A percentile compares a stretch with the other conserved stretches of the same genome.
Conservation (phyloP, 2,888 invertebrate species). For the Polylopha cassiicola region DNA sequence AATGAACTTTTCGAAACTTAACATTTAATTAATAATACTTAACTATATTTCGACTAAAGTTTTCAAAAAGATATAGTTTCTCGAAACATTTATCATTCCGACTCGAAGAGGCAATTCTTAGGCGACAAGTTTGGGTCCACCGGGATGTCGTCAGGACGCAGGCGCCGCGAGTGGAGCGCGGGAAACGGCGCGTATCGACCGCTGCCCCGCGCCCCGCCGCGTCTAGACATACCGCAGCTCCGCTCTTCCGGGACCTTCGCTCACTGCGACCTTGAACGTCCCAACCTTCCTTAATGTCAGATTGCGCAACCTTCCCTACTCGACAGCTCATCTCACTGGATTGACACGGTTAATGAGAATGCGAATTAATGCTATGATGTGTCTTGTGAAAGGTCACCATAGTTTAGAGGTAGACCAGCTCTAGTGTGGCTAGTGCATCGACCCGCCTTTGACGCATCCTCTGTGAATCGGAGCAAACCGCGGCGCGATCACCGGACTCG, state of each 20-base stretch:
- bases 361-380: slow-evolving; percentile 33
- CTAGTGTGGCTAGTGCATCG: slow-evolving; percentile 54
- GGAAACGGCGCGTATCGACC: slow-evolving; percentile 76
- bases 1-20: no score
- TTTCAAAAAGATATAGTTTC: not conserved
- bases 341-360: slow-evolving; percentile 48
- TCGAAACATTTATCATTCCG: slow-evolving; percentile 11
- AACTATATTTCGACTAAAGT: no score
- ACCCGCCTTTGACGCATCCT: slow-evolving; percentile 65
- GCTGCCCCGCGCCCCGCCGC: slow-evolving; percentile 53
- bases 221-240: slow-evolving; percentile 73
- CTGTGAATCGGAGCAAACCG: slow-evolving; percentile 49
- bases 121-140: slow-evolving; percentile 47
- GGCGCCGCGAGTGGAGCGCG: slow-evolving; percentile 67
- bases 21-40: no score
- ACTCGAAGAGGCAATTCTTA: slow-evolving; percentile 34
- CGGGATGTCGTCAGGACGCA: slow-evolving; percentile 55
- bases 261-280: slow-evolving; percentile 72
- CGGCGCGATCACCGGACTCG: slow-evolving; percentile 47
- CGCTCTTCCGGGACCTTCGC: slow-evolving; percentile 73
- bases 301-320: slow-evolving; percentile 53
- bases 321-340: slow-evolving; percentile 40
- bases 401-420: slow-evolving; percentile 35
- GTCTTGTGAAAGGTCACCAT: slow-evolving; percentile 29
- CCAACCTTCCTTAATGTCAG: slow-evolving; percentile 72